Percentiles rank a stretch among this genome's conserved stretches.
Conservation (phyloP, 30 jellyfish, hydroid and myxozoan species). For the Hydractinia echinata region DNA sequence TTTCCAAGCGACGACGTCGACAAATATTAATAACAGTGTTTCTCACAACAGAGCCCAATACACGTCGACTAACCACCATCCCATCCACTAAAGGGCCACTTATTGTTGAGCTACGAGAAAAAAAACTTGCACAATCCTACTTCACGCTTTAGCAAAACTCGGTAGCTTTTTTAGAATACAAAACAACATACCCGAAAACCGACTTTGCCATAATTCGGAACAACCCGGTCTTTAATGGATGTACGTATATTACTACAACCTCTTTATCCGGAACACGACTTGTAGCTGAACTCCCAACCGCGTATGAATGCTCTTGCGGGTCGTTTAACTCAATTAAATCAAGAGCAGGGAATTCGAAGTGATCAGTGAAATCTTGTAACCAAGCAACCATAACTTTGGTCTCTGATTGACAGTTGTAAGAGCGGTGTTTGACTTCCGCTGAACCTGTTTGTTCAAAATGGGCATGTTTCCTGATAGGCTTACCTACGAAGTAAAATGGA, state of each 20-base stretch:
- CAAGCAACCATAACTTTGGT: conserved; percentile 90
- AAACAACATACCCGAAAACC: conserved; percentile 68
- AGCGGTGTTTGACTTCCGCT: conserved; percentile 51
- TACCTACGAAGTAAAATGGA: not conserved
- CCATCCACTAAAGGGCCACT: conserved; percentile 94
- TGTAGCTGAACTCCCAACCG: conserved; percentile 24
- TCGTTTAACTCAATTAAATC: conserved; percentile 47
- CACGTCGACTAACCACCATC: conserved; percentile 86
- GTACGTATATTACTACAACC: conserved; percentile 62
- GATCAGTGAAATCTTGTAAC: conserved; percentile 81
- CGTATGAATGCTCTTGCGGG: conserved; percentile 34
- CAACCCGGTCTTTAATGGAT: conserved; percentile 89
- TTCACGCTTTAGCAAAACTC: not conserved
- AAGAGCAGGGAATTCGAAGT: conserved; percentile 48
- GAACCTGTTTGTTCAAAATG: conserved; percentile 32
- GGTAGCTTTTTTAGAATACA: not conserved
- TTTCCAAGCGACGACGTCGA: conserved; percentile 77
- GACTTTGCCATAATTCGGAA: conserved; percentile 54
- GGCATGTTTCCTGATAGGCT: conserved; percentile 35
- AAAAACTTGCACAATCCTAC: not conserved
- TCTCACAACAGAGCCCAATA: conserved; percentile 75
- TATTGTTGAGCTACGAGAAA: conserved; percentile 50
- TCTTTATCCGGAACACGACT: conserved; percentile 95
- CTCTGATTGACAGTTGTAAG: conserved; percentile 74
- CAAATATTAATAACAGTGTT: conserved; percentile 69